Evolutionary conservation across 1,140 invertebrate species (phyloP).

Genomic region (Homarus americanus): DNA sequence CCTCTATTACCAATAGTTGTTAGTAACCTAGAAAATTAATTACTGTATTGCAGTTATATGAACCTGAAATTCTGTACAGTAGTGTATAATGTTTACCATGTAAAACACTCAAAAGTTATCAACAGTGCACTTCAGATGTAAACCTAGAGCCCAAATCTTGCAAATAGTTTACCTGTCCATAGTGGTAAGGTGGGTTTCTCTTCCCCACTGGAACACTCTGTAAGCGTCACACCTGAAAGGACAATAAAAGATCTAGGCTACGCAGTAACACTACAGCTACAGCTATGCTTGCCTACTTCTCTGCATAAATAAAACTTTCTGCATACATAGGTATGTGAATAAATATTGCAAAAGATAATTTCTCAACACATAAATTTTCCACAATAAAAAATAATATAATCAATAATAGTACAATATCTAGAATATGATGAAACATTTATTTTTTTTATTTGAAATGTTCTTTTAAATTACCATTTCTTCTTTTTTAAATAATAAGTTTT

Average conservation of each 20-base stretch:
- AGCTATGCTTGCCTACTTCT: not conserved
- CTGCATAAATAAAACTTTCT: not conserved
- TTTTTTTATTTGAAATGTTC: too few species aligned
- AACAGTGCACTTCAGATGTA: not conserved
- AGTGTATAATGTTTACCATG: not conserved
- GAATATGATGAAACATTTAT: too few species aligned
- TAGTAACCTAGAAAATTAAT: too few species aligned
- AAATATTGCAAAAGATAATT: too few species aligned
- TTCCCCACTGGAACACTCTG: not conserved
- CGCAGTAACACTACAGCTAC: not conserved
- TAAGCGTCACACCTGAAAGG: conserved; percentile 3
- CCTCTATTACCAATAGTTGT: too few species aligned
- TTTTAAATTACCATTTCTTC: too few species aligned
- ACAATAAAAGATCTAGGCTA: not conserved
- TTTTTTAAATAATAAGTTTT: too few species aligned
- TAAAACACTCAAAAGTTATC: not conserved
- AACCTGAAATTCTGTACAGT: too few species aligned
- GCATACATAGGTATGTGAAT: not conserved
- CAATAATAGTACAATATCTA: too few species aligned
- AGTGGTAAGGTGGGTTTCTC: conserved; percentile 9
- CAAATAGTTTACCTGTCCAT: not conserved
- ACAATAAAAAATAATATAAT: too few species aligned
- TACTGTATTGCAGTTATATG: too few species aligned
- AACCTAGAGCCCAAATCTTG: not conserved
- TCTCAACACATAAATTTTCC: too few species aligned